phyloP scores from a whole-genome alignment of 2,113 vertebrate species.

The Protobothrops flavoviridis region DNA sequence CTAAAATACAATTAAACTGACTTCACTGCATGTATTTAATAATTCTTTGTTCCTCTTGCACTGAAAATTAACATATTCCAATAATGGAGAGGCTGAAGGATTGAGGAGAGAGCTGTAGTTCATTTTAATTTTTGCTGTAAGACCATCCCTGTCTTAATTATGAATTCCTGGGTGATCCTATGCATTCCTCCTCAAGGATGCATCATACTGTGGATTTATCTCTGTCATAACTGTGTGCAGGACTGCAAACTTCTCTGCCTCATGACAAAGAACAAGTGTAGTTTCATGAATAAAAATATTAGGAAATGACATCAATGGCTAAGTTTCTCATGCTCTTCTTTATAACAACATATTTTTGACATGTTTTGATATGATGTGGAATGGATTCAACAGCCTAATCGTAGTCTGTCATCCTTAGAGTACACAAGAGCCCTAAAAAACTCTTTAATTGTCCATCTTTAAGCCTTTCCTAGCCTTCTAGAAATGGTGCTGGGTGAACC shows the following conservation, averaged over 20 bases:
- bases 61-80: neutral
- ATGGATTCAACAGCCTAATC: neutral
- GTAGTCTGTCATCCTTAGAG: slow-evolving; percentile 1
- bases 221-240: neutral
- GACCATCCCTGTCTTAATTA: neutral
- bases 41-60: neutral
- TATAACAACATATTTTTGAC: neutral
- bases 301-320: neutral
- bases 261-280: neutral
- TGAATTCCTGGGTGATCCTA: neutral
- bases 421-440: neutral
- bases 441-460: slow-evolving; percentile 16
- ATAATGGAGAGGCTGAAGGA: neutral
- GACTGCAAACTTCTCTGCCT: neutral
- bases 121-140: neutral
- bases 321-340: accelerated
- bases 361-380: slow-evolving; percentile 6
- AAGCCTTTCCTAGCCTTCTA: slow-evolving; percentile 1
- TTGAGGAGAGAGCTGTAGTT: neutral
- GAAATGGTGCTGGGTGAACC: neutral
- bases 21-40: neutral
- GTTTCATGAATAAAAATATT: neutral
- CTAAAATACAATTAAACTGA: neutral
- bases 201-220: neutral
- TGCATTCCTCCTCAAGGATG: neutral